Evolutionary conservation across 2,888 invertebrate genomes (phyloP).

Genomic region (Stenurella melanura): DNA sequence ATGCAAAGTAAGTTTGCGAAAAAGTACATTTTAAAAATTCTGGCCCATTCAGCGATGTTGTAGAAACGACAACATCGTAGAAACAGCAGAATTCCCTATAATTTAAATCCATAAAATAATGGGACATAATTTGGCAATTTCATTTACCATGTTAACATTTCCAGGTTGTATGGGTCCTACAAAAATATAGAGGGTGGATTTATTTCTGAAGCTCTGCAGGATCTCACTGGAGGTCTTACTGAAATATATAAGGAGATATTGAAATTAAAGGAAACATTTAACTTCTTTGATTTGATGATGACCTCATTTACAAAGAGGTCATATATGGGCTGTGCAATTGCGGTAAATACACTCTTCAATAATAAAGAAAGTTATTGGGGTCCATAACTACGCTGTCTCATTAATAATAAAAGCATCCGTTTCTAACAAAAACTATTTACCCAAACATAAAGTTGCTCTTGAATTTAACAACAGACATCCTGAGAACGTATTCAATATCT

Average conservation of each 20-base stretch:
- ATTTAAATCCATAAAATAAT: too few relatives aligned
- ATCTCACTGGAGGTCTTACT: conserved; percentile 95
- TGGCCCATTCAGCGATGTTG: too few relatives aligned
- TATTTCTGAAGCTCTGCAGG: conserved; percentile 98
- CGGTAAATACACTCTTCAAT: conserved; percentile 74
- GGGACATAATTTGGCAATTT: too few relatives aligned
- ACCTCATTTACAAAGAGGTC: conserved; percentile 93
- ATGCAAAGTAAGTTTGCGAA: conserved; percentile 82
- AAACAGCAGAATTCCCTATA: too few relatives aligned
- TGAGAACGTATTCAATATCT: too few relatives aligned
- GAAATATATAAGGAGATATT: conserved; percentile 77
- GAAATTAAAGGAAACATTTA: conserved; percentile 63
- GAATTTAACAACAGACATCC: too few relatives aligned
- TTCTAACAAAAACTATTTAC: too few relatives aligned
- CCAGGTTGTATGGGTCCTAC: conserved; percentile 58
- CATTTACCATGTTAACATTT: not conserved
- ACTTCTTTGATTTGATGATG: conserved; percentile 88
- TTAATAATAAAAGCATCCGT: too few relatives aligned
- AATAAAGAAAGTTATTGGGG: too few relatives aligned
- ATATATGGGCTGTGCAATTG: conserved; percentile 95
- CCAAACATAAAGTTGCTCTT: too few relatives aligned
- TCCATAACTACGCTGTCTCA: too few relatives aligned
- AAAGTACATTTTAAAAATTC: not conserved
- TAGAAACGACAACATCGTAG: too few relatives aligned
- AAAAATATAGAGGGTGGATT: conserved; percentile 86